Base-by-base conservation (phyloP, 2,888 invertebrate species). In the Hydriomena furcata region DNA sequence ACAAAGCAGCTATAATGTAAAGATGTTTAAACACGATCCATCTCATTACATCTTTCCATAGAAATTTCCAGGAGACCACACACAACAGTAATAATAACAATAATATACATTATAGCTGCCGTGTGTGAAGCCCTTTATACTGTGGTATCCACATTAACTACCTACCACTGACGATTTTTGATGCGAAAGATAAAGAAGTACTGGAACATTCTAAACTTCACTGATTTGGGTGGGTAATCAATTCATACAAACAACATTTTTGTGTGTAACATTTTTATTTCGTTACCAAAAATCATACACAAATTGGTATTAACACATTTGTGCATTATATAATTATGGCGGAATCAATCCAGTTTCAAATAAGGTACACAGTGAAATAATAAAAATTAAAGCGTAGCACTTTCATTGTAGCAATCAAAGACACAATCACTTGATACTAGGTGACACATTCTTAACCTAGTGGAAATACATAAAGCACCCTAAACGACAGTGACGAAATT, bases 391-490 rank as follows among this genome's bases (percentile, higher is more conserved):
- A 47, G 41, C 10, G 7, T 13, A 6, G 24, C 31, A 38, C 35
- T 27, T 21, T 7, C 27, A 24, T 21, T n/a, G 7, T 12, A 23
- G 20, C 24, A 20, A 25, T 20, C 7, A 12, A 23, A 13, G 21
- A 38, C 20, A 45, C 24, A 12, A 38, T 28, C 35, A 44, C 28
- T 36, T 30, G 23, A n/a, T n/a, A 24, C 7, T n/a, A 11, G 24
- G n/a, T 24, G 23, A 36, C 36, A 53, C 48, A 35, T 51, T 3
- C 17, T 17, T 17, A 17, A 50, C 36, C 27, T 45, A 48, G 20
- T 54, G 38, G 47, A 55, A 47, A 41, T 35, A 47, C 28, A 36
- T 24, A 50, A 34, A 61, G 55, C 55, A 58, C 54, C 53, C 31
- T 28, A 45, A 21, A 24, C 40, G 31, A 50, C n/a, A 41, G 55